A percentile compares a stretch with the other conserved stretches of the same genome.
phyloP scores from a whole-genome alignment of 2,888 invertebrate genomes.

The Eristalis pertinax region DNA sequence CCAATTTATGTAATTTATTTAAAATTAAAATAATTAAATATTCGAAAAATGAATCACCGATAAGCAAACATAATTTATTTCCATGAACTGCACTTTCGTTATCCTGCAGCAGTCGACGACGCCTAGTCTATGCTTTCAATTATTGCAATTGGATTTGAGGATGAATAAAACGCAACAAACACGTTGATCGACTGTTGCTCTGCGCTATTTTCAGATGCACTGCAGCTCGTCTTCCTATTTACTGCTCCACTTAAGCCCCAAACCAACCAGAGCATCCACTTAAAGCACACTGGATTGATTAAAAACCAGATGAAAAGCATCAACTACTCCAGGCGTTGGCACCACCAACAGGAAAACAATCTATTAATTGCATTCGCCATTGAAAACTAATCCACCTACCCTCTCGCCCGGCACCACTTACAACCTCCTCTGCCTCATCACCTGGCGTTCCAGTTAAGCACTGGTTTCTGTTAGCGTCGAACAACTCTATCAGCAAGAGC shows the following conservation, averaged over 20 bases:
- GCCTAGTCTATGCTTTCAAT: too few species aligned
- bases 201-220: neutral
- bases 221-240: neutral
- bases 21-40: too few species aligned
- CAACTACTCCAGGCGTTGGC: neutral
- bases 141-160: too few species aligned
- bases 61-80: too few species aligned
- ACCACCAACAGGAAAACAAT: constrained; percentile 32
- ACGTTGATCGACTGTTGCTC: neutral
- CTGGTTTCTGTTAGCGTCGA: constrained; percentile 18
- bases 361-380: constrained; percentile 64
- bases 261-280: neutral
- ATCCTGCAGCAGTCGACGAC: too few species aligned
- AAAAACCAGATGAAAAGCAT: neutral
- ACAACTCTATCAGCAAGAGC: constrained; percentile 8
- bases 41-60: too few species aligned
- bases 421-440: neutral
- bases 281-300: neutral
- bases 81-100: too few species aligned
- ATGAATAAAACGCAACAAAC: too few species aligned
- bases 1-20: too few species aligned
- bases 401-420: neutral
- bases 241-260: neutral
- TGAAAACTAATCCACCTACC: constrained; percentile 37
- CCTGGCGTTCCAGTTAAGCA: neutral